Percentiles rank a stretch among this genome's conserved stretches.
Evolutionary conservation across 2,797 vertebrate species (phyloP).

Genomic region (Coreius guichenoti): DNA sequence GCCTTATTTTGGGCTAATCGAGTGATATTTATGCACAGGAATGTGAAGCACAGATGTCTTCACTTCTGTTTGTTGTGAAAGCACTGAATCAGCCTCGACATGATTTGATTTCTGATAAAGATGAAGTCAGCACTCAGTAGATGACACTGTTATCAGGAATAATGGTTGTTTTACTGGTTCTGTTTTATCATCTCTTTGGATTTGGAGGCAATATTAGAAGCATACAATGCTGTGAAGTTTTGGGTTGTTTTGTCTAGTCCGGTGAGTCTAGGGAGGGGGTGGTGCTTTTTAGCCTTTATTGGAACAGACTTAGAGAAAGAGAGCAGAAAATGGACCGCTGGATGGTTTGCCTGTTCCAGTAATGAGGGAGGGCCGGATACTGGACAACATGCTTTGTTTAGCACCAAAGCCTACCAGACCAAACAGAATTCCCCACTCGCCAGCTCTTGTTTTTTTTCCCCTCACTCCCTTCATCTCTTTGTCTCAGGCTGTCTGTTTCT

Average conservation of each 20-base stretch:
- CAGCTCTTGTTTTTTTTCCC: not conserved
- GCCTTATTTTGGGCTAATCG: constrained; percentile 17
- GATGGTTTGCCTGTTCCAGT: constrained; percentile 11
- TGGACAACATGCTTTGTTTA: constrained; percentile 45
- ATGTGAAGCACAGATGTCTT: constrained; percentile 18
- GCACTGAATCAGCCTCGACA: not conserved
- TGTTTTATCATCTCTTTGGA: not conserved
- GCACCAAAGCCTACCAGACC: constrained; percentile 41
- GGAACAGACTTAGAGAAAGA: constrained; percentile 1
- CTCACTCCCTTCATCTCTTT: not conserved
- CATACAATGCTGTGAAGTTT: not conserved
- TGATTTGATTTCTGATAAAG: constrained; percentile 20
- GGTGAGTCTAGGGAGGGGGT: constrained; percentile 9
- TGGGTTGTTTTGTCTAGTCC: constrained; percentile 27
- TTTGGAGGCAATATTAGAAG: not conserved
- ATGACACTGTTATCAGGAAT: not conserved
- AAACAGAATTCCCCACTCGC: constrained; percentile 25
- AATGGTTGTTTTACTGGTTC: not conserved
- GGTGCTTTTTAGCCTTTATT: constrained; percentile 9
- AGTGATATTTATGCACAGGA: constrained; percentile 8
- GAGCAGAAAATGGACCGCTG: constrained; percentile 24
- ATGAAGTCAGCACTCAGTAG: not conserved
- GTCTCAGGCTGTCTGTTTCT: constrained; percentile 1
- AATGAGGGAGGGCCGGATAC: constrained; percentile 21
- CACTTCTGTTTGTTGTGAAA: constrained; percentile 34